These are phyloP conservation scores for Synergus gifuensis DNA, from an alignment of 2,888 invertebrate species.

Conservation along the genomic window DNA sequence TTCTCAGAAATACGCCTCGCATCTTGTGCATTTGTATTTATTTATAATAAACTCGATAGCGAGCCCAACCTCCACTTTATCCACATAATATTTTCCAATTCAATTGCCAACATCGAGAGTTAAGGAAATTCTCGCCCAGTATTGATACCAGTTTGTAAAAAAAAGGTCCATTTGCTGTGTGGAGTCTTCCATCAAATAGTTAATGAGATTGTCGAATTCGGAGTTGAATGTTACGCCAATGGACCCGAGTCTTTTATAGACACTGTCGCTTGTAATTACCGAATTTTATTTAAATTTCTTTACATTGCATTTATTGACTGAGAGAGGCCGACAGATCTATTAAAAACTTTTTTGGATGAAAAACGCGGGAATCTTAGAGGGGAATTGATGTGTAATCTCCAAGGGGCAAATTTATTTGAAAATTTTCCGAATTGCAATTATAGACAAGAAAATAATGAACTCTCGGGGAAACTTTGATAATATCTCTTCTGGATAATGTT, in stretches of 20 bases:
- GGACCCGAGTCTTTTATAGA: not conserved
- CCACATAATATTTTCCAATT: conserved; percentile 22
- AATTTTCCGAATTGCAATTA: not conserved
- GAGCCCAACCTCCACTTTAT: conserved; percentile 12
- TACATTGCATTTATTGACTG: no score
- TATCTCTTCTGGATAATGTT: no score
- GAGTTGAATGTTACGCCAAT: not conserved
- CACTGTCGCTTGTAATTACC: not conserved
- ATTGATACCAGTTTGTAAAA: conserved; percentile 30
- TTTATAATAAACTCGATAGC: conserved; percentile 37
- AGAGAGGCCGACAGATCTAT: not conserved
- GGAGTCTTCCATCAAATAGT: not conserved
- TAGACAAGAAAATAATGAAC: not conserved
- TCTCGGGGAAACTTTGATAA: not conserved
- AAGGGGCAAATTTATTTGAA: not conserved
- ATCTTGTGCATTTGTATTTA: conserved; percentile 21
- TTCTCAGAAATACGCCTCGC: not conserved
- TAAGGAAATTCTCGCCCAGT: not conserved
- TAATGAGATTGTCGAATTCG: not conserved
- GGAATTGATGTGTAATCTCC: not conserved
- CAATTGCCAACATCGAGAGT: conserved; percentile 14
- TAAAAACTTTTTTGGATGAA: not conserved
- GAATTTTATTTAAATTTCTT: not conserved
- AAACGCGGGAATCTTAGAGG: not conserved
- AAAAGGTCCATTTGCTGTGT: conserved; percentile 4